Conservation (phyloP, 2,888 invertebrate species). For the Volucella inflata region DNA sequence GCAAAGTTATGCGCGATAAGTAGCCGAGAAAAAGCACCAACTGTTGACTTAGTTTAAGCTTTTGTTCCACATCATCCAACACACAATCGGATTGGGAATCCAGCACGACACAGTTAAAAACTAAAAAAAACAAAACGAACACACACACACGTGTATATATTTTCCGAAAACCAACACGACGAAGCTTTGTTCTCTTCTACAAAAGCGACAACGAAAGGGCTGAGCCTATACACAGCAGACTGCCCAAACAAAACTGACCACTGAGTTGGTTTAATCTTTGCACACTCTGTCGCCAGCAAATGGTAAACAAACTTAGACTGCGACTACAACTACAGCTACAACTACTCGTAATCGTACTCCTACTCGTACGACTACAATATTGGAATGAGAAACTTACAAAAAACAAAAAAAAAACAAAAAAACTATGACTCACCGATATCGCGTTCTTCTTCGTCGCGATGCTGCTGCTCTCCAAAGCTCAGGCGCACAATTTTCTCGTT, state of each 20-base stretch:
- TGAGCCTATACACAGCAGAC: background rate
- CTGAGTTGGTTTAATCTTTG: constrained; percentile 4
- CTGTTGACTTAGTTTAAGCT: constrained; percentile 20
- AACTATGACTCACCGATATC: constrained; percentile 52
- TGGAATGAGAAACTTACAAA: background rate
- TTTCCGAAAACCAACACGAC: too few species aligned
- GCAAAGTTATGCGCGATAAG: background rate
- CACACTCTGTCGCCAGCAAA: background rate
- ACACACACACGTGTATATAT: too few species aligned
- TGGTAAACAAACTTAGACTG: background rate
- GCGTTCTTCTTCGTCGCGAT: constrained; percentile 48
- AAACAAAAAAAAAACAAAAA: constrained; percentile 5
- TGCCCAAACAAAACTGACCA: background rate
- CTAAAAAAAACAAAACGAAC: background rate
- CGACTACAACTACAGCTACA: background rate
- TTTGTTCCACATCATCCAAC: background rate
- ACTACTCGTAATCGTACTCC: too few species aligned
- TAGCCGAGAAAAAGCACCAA: background rate
- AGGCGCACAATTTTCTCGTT: constrained; percentile 76
- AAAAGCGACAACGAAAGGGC: constrained; percentile 10
- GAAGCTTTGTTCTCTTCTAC: background rate
- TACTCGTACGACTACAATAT: background rate
- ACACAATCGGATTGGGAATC: background rate
- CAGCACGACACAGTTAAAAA: background rate
- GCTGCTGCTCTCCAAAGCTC: constrained; percentile 22